Evolutionary conservation across 2,888 invertebrate genomes (phyloP), one percentile per base, ranked within the genome.

Genomic region (Xestoiulus laeticollis): DNA sequence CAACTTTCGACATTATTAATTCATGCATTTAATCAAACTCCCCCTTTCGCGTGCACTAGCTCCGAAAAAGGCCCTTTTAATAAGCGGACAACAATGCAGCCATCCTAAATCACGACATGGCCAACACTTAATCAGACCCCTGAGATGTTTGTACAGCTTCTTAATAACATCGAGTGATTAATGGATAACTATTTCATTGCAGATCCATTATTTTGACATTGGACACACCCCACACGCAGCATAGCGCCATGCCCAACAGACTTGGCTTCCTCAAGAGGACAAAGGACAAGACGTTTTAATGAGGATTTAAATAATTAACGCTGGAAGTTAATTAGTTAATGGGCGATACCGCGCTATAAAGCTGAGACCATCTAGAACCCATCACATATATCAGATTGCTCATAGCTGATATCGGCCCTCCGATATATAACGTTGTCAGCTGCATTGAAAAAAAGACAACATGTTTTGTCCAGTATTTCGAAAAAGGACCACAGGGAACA

Each of bases 391-490:
- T 26, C 68, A 68, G 26, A 68, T 26, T 68, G 26, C 10, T 19
- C 48, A 48, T 14, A 48, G 16, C 5, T 2, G 48, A 12, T 48
- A 16, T 14, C 14, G 48, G 48, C 8, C 22, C 68, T n/a, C 1
- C 12, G n/a, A 68, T 22, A 6, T 48, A 43, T 43, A 43, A 43
- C 43, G 43, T 43, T 43, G 5, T 16, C 4, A 59, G 59, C 19
- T 3, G 48, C 48, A 48, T 16, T 12, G 16, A 48, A 1, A 59
- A n/a, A 1, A 5, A n/a, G 1, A 6, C 6, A 84, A 43, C 33
- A 87, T 87, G 87, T 84, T 87, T 48, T 87, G 87, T 83, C 87
- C 87, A 32, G 68, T 26, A 5, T 87, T 87, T 44, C 87, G 87
- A 12, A 87, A 87, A 87, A 82, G 87, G 14, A 32, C 87, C 19